Conservation (phyloP, 92 coral and sea anemone genomes). For the Metridium senile region DNA sequence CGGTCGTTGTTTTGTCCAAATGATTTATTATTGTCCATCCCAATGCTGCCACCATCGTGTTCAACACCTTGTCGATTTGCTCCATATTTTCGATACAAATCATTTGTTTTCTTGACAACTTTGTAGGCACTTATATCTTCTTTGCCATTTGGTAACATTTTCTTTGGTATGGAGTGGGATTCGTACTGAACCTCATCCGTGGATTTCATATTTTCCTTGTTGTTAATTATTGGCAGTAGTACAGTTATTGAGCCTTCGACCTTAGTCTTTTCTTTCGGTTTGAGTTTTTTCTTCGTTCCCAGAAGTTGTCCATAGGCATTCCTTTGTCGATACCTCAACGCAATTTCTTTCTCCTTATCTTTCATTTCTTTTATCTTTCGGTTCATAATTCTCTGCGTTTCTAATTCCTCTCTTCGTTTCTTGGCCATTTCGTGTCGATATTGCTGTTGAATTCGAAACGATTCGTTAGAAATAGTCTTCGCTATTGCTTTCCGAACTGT, state of each 20-base stretch:
- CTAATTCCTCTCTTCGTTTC: constrained; percentile 57
- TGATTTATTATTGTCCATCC: not conserved
- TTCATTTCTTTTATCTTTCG: constrained; percentile 50
- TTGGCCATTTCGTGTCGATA: constrained; percentile 62
- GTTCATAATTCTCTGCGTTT: constrained; percentile 43
- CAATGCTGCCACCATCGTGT: constrained; percentile 30
- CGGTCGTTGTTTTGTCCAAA: not conserved
- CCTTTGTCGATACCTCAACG: constrained; percentile 40
- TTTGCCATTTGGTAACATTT: constrained; percentile 17
- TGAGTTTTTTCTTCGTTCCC: not conserved
- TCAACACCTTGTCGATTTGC: not conserved
- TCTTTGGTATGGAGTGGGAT: constrained; percentile 23
- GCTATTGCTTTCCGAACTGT: constrained; percentile 57
- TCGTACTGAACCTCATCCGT: constrained; percentile 14
- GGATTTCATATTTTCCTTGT: constrained; percentile 3
- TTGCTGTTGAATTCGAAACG: constrained; percentile 46
- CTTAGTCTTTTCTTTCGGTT: not conserved
- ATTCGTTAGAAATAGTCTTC: constrained; percentile 53
- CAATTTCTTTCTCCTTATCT: constrained; percentile 58
- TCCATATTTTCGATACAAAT: constrained; percentile 1
- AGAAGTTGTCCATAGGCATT: constrained; percentile 2
- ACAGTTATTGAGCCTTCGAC: constrained; percentile 7
- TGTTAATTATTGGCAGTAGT: constrained; percentile 19
- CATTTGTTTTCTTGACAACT: constrained; percentile 24
- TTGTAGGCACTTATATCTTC: constrained; percentile 22